Evolutionary conservation across 2,888 invertebrate species (phyloP), one percentile per base, ranked within the genome.

Genomic region (Pristionchus mayeri): DNA sequence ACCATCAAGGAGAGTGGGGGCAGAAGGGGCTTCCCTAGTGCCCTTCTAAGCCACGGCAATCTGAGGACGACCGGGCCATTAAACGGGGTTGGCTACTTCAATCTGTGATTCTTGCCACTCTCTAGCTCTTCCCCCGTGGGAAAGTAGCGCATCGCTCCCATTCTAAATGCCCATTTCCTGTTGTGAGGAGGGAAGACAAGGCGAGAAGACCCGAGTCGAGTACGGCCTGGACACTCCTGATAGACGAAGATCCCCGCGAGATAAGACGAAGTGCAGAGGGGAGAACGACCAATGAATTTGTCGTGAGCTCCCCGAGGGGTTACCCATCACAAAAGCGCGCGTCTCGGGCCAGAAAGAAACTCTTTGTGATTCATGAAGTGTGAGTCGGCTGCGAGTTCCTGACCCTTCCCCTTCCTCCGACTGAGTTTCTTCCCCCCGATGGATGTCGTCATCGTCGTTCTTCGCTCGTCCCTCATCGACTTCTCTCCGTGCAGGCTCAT

Each of bases 161-260:
- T 78, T 78, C 76, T 78, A 78, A 50, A 78, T 78, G 76, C 76
- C 50, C 76, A 78, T 78, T 78, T 78, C 76, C 76, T 78, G 76
- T 78, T 78, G 76, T 78, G 50, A 30, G 40, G 34, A 63, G 30
- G 34, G 30, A 60, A 60, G 57, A 30, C 24, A 60, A 60, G 57
- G 54, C 54, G 44, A 44, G 44, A 44, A 44, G 44, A 44, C 44
- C 6, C 44, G 13, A 44, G 44, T 44, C 44, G 44, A 6, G 44
- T 6, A 44, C 44, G 44, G 13, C 44, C 13, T 6, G 13, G 7
- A 44, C 44, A 13, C 44, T 9, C 44, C 13, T n/a, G n/a, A n/a
- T n/a, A n/a, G n/a, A 44, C 44, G 44, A 44, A 6, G 44, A 44
- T 9, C 57, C 24, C 21, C 21, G 7, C 21, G 57, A 57, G 57